Evolutionary conservation across 2,797 vertebrate genomes (phyloP), one percentile per base, ranked within the genome.

Genomic region (Choloepus didactylus): DNA sequence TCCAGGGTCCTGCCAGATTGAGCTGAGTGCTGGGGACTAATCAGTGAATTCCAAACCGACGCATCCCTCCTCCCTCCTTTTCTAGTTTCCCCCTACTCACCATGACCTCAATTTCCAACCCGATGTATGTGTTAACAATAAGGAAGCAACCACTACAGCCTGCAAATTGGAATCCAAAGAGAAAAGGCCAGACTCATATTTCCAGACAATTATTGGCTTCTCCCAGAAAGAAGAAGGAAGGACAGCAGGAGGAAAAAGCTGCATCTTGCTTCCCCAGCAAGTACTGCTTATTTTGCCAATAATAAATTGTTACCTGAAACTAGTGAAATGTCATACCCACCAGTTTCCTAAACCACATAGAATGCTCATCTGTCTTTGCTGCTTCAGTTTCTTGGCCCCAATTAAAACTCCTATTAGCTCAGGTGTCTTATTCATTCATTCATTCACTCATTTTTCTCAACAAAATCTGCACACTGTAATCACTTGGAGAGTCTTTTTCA

Each of bases 71-170:
- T 60, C n/a, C n/a, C 9, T 31, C 18, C 1, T 11, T 66, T 86
- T 64, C 27, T 54, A 21, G 18, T 14, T 88, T 76, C 23, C 54
- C 19, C 62, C 44, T 89, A 59, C 38, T 93, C 25, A 31, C 73
- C n/a, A 6, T 35, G 89, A 90, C 73, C 75, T 95, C 80, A 41
- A 64, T 93, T 81, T 93, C 75, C 15, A 88, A 14, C 41, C 81
- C 66, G 86, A 56, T 49, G 27, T 79, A 54, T 2, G 7, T 44
- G n/a, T 67, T 59, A 93, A 92, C 60, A 89, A 66, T 27, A 70
- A 90, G 62, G 46, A 31, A 60, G 83, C 18, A 56, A 21, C 72
- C 18, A 69, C 5, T 8, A 75, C 15, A 31, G 35, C 56, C 75
- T 73, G 69, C 59, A 66, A 66, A 94, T 49, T 91, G 54, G 38